phyloP scores from a whole-genome alignment of 2,113 vertebrate species.

The Xenus cinereus region DNA sequence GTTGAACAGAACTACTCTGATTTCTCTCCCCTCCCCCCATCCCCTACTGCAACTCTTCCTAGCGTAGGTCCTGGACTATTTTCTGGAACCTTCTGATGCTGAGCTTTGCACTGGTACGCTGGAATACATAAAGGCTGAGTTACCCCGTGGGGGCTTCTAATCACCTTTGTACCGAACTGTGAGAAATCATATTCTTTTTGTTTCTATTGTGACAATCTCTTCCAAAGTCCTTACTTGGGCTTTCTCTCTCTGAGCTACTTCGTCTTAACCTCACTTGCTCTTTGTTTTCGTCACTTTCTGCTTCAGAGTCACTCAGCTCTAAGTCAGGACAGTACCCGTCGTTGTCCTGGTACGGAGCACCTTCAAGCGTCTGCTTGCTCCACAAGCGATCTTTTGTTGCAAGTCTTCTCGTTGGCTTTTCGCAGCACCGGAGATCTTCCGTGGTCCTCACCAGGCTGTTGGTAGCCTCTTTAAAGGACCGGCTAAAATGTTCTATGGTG shows the following conservation, averaged over 20 bases:
- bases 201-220: conserved; percentile 75
- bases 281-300: conserved; percentile 85
- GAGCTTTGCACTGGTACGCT: conserved; percentile 50
- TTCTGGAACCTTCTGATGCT: conserved; percentile 62
- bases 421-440: conserved; percentile 83
- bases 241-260: conserved; percentile 72
- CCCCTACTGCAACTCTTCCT: conserved; percentile 43
- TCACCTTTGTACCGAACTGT: conserved; percentile 90
- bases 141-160: conserved; percentile 61
- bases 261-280: conserved; percentile 73
- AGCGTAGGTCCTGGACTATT: conserved; percentile 7
- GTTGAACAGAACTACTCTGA: conserved; percentile 16
- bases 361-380: conserved; percentile 78
- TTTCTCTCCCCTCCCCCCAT: neutral
- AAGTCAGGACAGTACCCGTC: conserved; percentile 97
- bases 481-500: conserved; percentile 86
- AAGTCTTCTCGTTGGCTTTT: conserved; percentile 81
- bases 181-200: conserved; percentile 81
- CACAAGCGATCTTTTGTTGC: conserved; percentile 83
- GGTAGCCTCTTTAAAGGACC: conserved; percentile 91
- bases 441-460: conserved; percentile 87
- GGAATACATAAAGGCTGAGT: conserved; percentile 48
- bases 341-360: conserved; percentile 84
- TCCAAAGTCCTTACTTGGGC: conserved; percentile 69
- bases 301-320: conserved; percentile 95